These are phyloP conservation scores for Glyptemys insculpta DNA, from an alignment of 2,797 vertebrate genomes.

Conservation along the genomic window DNA sequence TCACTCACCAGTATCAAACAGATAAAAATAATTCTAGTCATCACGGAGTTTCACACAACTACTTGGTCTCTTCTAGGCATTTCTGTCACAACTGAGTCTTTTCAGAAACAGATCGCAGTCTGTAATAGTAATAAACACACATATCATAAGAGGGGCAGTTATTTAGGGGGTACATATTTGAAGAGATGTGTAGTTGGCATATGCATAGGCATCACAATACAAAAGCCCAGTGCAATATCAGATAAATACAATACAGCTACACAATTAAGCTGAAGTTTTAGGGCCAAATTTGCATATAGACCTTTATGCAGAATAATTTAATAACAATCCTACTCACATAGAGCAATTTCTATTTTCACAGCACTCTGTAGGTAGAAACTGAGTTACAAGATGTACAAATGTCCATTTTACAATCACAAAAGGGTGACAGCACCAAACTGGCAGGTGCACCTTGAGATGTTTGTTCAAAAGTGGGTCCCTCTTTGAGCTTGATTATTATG, in stretches of 20 bases:
- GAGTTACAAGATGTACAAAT: not conserved
- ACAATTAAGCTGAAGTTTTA: not conserved
- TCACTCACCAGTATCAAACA: constrained; percentile 44
- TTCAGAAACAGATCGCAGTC: not conserved
- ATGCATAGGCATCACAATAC: not conserved
- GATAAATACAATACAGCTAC: too few relatives aligned
- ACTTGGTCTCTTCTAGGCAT: not conserved
- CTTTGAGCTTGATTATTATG: not conserved
- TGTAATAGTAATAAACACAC: constrained; percentile 25
- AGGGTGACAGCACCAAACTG: not conserved
- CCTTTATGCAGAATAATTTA: not conserved
- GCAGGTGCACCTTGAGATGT: not conserved
- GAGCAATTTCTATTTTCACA: not conserved
- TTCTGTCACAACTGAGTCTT: not conserved
- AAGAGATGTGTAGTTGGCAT: not conserved
- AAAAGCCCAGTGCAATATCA: too few relatives aligned
- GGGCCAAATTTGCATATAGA: not conserved
- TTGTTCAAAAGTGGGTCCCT: not conserved
- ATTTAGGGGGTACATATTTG: not conserved
- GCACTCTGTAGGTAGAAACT: not conserved
- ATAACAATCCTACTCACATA: not conserved
- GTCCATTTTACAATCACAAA: not conserved
- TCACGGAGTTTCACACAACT: not conserved
- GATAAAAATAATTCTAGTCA: constrained; percentile 42
- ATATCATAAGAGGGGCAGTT: not conserved